phyloP scores from a whole-genome alignment of 2,888 invertebrate species.

The Lasioglossum pauxillum region DNA sequence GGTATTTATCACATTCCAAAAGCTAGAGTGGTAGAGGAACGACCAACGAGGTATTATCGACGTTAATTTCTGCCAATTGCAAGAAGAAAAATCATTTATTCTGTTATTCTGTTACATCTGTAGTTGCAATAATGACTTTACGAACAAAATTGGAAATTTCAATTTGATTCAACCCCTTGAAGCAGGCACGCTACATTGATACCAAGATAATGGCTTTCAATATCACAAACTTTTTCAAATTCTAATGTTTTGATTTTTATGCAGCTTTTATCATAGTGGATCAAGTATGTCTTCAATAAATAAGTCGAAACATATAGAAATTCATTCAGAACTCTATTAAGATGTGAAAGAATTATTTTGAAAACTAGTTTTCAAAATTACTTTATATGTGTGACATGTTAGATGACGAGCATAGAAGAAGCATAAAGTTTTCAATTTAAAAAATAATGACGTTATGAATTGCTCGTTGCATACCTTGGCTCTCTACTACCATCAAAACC shows the following conservation, averaged over 20 bases:
- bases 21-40: neutral
- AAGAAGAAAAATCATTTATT: neutral
- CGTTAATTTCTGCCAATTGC: neutral
- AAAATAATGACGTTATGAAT: neutral
- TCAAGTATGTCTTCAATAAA: neutral
- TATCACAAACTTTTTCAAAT: neutral
- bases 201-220: too few relatives aligned
- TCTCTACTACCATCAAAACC: neutral
- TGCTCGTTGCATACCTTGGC: neutral
- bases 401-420: too few relatives aligned
- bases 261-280: neutral
- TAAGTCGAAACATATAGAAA: neutral
- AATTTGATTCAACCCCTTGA: neutral
- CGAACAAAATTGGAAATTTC: neutral
- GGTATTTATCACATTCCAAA: neutral
- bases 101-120: neutral
- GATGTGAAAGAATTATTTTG: too few relatives aligned
- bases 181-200: too few relatives aligned
- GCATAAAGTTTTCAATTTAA: neutral
- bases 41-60: neutral
- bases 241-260: neutral
- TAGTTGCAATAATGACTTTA: neutral
- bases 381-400: too few relatives aligned
- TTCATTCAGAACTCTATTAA: too few relatives aligned
- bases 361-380: too few relatives aligned